Conservation (phyloP, 2,888 invertebrate species). For the Loripinus fragilis region DNA sequence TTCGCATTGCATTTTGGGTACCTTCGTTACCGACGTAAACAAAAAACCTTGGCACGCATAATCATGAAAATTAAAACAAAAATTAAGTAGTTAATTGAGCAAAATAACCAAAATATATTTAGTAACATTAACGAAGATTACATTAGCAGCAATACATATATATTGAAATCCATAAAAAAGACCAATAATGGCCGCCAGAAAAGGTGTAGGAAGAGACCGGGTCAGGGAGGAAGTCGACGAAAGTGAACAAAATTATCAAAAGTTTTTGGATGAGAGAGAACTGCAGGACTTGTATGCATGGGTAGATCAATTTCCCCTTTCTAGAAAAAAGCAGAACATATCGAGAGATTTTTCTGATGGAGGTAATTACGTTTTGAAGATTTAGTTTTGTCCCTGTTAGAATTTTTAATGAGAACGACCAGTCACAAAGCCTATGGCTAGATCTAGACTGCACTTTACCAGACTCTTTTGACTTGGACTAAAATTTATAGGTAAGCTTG, state of each 20-base stretch:
- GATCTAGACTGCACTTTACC: too few relatives aligned
- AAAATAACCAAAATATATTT: background rate
- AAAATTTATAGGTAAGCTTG: too few relatives aligned
- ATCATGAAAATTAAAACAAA: slow-evolving; percentile 10
- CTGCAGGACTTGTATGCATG: slow-evolving; percentile 83
- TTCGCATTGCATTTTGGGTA: slow-evolving; percentile 57
- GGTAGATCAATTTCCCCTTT: slow-evolving; percentile 83
- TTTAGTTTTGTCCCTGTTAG: too few relatives aligned
- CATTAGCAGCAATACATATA: too few relatives aligned
- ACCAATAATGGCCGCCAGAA: slow-evolving; percentile 26
- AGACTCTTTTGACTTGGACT: too few relatives aligned
- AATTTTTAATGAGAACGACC: too few relatives aligned
- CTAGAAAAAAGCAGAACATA: slow-evolving; percentile 83
- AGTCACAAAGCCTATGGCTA: too few relatives aligned
- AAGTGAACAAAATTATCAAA: slow-evolving; percentile 6
- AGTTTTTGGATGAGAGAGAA: slow-evolving; percentile 75
- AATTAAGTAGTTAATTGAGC: background rate
- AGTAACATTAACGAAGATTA: background rate
- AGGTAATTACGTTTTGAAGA: too few relatives aligned
- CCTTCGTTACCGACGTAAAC: slow-evolving; percentile 62
- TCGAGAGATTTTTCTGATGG: slow-evolving; percentile 84
- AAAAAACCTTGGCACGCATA: slow-evolving; percentile 36
- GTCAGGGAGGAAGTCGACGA: background rate
- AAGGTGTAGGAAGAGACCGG: slow-evolving; percentile 18
- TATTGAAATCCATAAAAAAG: background rate